phyloP scores from a whole-genome alignment of 92 coral and sea anemone genomes.

The Blastomussa wellsi region DNA sequence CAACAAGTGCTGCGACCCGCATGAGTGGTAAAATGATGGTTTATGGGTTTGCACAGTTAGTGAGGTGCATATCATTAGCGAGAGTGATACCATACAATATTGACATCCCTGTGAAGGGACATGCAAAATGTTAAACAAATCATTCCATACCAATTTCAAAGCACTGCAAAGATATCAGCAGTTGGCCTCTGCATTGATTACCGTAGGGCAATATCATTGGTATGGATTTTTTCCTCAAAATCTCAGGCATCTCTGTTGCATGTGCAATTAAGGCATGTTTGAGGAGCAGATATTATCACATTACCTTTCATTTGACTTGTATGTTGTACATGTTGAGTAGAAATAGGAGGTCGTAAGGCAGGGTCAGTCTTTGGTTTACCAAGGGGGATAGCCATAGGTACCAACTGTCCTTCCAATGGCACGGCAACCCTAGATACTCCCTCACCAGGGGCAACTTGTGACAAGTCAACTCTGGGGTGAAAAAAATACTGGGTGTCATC shows the following conservation, averaged over 20 bases:
- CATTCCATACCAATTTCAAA: no score
- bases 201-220: not conserved
- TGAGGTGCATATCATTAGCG: no score
- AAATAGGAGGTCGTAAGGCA: slow-evolving; percentile 79
- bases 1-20: no score
- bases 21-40: no score
- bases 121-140: no score
- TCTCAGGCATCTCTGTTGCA: not conserved
- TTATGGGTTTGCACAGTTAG: no score
- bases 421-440: slow-evolving; percentile 48
- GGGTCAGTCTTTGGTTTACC: slow-evolving; percentile 93
- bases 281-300: not conserved
- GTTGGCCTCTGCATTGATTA: no score
- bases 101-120: no score
- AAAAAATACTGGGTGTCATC: slow-evolving; percentile 74
- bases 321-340: slow-evolving; percentile 16
- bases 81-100: no score
- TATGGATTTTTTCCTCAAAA: not conserved
- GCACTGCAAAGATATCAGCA: no score
- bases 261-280: not conserved
- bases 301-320: slow-evolving; percentile 19
- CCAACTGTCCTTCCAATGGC: slow-evolving; percentile 88
- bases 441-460: slow-evolving; percentile 59
- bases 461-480: slow-evolving; percentile 74
- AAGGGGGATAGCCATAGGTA: slow-evolving; percentile 97